Evolutionary conservation across 2,888 invertebrate genomes (phyloP).

Genomic region (Sisyra terminalis): DNA sequence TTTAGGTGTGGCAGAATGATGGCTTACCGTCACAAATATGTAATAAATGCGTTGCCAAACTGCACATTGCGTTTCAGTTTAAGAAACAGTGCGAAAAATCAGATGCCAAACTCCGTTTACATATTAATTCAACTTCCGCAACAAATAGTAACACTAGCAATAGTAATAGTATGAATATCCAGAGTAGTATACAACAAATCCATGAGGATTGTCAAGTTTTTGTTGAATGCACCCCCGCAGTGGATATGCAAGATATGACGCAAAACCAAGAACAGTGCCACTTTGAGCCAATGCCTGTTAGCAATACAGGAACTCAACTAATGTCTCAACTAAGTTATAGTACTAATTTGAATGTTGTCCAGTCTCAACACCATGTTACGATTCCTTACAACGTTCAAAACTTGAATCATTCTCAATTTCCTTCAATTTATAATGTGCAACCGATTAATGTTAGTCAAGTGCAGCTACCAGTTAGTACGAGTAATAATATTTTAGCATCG

Average conservation of each 20-base stretch:
- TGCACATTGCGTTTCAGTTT: conserved; percentile 29
- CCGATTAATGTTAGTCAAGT: conserved; percentile 17
- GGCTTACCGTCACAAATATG: conserved; percentile 28
- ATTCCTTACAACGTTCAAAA: conserved; percentile 17
- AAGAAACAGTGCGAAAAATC: conserved; percentile 29
- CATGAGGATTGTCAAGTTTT: conserved; percentile 19
- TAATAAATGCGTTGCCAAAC: conserved; percentile 27
- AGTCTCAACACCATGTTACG: conserved; percentile 17
- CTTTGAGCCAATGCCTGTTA: conserved; percentile 15
- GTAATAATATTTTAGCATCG: conserved; percentile 5
- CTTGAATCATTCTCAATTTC: conserved; percentile 18
- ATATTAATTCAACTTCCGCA: conserved; percentile 13
- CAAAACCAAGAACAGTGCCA: conserved; percentile 17
- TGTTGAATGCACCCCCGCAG: conserved; percentile 19
- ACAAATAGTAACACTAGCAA: conserved; percentile 10
- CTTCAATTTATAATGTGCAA: conserved; percentile 6
- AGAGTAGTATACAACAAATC: conserved; percentile 10
- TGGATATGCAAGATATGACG: conserved; percentile 16
- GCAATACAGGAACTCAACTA: conserved; percentile 15
- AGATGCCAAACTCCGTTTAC: conserved; percentile 26
- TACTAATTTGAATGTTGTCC: conserved; percentile 10
- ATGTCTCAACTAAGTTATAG: conserved; percentile 22
- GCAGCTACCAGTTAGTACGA: conserved; percentile 10
- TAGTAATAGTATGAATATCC: conserved; percentile 7
- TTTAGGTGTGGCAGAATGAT: conserved; percentile 30